Conservation (phyloP, 2,113 vertebrate genomes). For the Speoplatyrhinus poulsoni region DNA sequence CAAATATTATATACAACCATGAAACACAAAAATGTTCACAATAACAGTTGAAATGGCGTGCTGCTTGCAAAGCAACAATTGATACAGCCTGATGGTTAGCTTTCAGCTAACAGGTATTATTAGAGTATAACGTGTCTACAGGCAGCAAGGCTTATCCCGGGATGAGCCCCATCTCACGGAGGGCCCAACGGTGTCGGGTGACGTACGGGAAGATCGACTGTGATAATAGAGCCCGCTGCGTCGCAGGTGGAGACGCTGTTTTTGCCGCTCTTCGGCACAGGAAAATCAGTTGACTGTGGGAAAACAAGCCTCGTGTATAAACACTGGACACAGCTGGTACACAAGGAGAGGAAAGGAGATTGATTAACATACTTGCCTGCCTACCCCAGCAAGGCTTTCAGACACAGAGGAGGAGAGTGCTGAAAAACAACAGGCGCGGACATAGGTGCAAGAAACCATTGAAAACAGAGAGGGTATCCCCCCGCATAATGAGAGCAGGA, state of each 20-base stretch:
- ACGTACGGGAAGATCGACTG: conserved; percentile 8
- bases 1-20: not conserved
- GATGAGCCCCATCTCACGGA: conserved; percentile 1
- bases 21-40: not conserved
- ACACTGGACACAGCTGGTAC: conserved; percentile 43
- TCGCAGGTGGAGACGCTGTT: conserved; percentile 32
- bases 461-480: no score
- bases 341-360: not conserved
- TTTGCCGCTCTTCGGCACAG: conserved; percentile 35
- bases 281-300: conserved; percentile 30
- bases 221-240: conserved; percentile 35
- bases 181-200: conserved; percentile 1
- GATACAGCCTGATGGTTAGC: conserved; percentile 11
- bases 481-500: no score
- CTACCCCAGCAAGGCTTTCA: not conserved
- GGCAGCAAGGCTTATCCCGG: not conserved
- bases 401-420: no score
- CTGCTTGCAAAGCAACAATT: not conserved
- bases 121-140: conserved; percentile 1
- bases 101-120: conserved; percentile 8
- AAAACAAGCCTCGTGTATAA: conserved; percentile 45
- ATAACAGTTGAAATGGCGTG: not conserved
- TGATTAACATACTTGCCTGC: not conserved
- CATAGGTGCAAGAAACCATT: no score
- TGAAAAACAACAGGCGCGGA: not conserved